Evolutionary conservation across 2,797 vertebrate species (phyloP).

Genomic region (Numenius phaeopus): DNA sequence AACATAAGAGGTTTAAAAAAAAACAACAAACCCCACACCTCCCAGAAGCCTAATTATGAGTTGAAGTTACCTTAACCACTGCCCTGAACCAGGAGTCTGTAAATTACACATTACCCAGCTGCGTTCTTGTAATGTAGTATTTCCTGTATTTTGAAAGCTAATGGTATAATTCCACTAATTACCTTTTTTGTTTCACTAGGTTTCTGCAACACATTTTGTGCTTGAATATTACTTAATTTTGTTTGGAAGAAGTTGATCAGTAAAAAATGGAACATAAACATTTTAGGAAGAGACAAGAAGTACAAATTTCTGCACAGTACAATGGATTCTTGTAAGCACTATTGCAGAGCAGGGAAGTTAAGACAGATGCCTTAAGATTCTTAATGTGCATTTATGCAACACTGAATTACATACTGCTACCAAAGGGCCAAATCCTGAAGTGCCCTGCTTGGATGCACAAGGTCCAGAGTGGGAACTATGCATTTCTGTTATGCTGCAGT

Average conservation of each 20-base stretch:
- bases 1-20: background rate
- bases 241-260: slow-evolving; percentile 74
- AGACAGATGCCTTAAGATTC: slow-evolving; percentile 83
- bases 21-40: background rate
- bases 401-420: slow-evolving; percentile 65
- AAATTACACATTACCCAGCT: background rate
- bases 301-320: slow-evolving; percentile 68
- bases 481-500: slow-evolving; percentile 65
- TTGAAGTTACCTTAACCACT: background rate
- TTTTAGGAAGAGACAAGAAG: slow-evolving; percentile 74
- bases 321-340: slow-evolving; percentile 70
- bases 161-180: slow-evolving; percentile 4
- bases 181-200: slow-evolving; percentile 62
- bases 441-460: slow-evolving; percentile 69
- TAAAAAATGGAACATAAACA: slow-evolving; percentile 62
- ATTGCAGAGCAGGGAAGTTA: slow-evolving; percentile 72
- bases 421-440: slow-evolving; percentile 76
- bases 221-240: slow-evolving; percentile 77
- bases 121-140: background rate
- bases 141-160: background rate
- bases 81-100: background rate
- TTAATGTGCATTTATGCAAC: slow-evolving; percentile 77
- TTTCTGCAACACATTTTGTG: slow-evolving; percentile 76
- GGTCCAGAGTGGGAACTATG: slow-evolving; percentile 74
- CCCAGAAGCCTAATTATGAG: background rate